Evolutionary conservation across 2,888 invertebrate species (phyloP).

Genomic region (Eupeodes luniger): DNA sequence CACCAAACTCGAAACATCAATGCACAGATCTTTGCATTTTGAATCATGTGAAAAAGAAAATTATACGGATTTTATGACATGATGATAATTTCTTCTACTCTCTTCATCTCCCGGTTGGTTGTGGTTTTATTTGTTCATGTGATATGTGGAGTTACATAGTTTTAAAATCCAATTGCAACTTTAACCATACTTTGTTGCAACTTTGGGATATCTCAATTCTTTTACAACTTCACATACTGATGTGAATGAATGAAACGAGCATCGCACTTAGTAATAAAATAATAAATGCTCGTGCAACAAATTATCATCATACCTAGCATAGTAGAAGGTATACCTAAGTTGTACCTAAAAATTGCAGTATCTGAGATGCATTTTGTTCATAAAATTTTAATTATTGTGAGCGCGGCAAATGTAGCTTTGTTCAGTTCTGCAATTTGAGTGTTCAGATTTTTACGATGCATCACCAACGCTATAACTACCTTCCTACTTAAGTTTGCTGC

Average conservation of each 20-base stretch:
- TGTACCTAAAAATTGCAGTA: conserved; percentile 60
- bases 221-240: conserved; percentile 45
- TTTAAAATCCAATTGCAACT: background rate
- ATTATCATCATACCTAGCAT: conserved; percentile 32
- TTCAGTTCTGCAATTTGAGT: too few relatives aligned
- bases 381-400: too few relatives aligned
- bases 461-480: too few relatives aligned
- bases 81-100: too few relatives aligned
- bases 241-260: background rate
- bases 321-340: conserved; percentile 37
- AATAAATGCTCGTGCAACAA: conserved; percentile 58
- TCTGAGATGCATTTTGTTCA: conserved; percentile 21
- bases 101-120: background rate
- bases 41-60: background rate
- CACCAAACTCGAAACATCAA: background rate
- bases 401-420: too few relatives aligned
- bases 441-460: too few relatives aligned
- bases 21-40: background rate
- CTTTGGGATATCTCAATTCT: conserved; percentile 17
- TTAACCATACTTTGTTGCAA: conserved; percentile 43
- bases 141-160: background rate
- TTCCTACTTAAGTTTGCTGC: too few relatives aligned
- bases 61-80: background rate
- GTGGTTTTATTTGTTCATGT: conserved; percentile 11
- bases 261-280: conserved; percentile 31